Base-by-base conservation (phyloP, 2,888 invertebrate species). In the Sepiola atlantica region DNA sequence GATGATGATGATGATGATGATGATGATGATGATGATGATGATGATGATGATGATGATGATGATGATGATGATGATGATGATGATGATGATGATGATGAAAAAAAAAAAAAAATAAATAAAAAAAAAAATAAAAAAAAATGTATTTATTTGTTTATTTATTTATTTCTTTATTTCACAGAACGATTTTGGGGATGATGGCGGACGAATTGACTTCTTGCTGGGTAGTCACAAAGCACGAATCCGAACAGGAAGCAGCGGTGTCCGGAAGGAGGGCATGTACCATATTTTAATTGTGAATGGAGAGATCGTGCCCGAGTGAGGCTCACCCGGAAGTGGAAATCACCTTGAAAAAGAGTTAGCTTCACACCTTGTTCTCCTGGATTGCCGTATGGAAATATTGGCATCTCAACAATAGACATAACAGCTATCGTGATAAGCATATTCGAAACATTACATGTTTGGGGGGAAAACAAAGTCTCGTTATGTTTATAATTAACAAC, bases 281-380 rank as follows among this genome's bases (percentile, higher is more conserved):
- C 77, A 77, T 77, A 77, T 77, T 77, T 77, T 77, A 32, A 77
- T 77, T n/a, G 77, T 77, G 0, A 77, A 77, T 77, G 77, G 77
- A 32, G 77, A 77, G 77, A 77, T 77, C 18, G 77, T 77, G 18
- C 77, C 77, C 16, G 77, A 77, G 77, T 77, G 77, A 77, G n/a
- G 77, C 77, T 77, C 77, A n/a, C 16, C 77, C 77, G n/a, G 77
- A 77, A 77, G 77, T 77, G n/a, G 77, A 77, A 77, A n/a, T 77
- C 77, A 77, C 77, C 77, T 77, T 77, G 77, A 18, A 77, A 77
- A 32, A 77, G 77, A 77, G 77, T 77, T 77, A 77, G 32, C 77
- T n/a, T n/a, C 45, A 32, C 32, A 32, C 77, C 77, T n/a, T 77
- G n/a, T 77, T 77, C 77, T n/a, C 32, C 77, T 77, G 77, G 77